Base-by-base conservation (phyloP, 2,797 vertebrate genomes). In the Tachyglossus aculeatus region DNA sequence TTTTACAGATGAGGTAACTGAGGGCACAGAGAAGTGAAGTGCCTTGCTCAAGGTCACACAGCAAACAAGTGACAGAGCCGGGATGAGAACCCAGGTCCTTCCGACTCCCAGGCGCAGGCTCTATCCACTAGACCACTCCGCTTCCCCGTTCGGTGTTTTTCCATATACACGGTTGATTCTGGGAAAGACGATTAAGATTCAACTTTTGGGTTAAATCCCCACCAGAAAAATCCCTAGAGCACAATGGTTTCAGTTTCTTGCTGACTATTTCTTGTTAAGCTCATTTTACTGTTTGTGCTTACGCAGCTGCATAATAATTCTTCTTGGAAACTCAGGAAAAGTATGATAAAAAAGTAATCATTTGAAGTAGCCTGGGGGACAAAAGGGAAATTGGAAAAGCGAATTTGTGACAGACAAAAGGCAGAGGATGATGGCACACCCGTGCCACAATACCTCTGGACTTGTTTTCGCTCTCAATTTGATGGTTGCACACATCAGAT, bases 301-400 rank as follows among this genome's bases (percentile, higher is more conserved):
- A 15, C 13, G n/a, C 14, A 61, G 33, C 40, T 18, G 63, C 54
- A 64, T 16, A 58, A 38, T 6, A 18, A 52, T 16, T 39, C 57
- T 63, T 25, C 16, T 18, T 71, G 39, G 15, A 56, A 31, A 31
- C 31, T 5, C 5, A 58, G 8, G 14, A 58, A 3, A 72, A 48
- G 38, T 68, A 18, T 53, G 59, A 69, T 24, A 7, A 55, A 64
- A 69, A 69, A 29, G 24, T 4, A 74, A 63, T 71, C 33, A 63
- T 64, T 48, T 64, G 11, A 48, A 64, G 25, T 38, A 44, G 14
- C 9, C 37, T 22, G 38, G 50, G 9, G 12, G 2, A 15, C 7
- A 2, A 44, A 32, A 40, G 38, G 15, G 15, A 21, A 73, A 67
- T 18, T 47, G 33, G 31, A 58, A 73, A 77, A 61, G 14, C 54